phyloP scores from a whole-genome alignment of 2,797 vertebrate species.

The Clamator glandarius region DNA sequence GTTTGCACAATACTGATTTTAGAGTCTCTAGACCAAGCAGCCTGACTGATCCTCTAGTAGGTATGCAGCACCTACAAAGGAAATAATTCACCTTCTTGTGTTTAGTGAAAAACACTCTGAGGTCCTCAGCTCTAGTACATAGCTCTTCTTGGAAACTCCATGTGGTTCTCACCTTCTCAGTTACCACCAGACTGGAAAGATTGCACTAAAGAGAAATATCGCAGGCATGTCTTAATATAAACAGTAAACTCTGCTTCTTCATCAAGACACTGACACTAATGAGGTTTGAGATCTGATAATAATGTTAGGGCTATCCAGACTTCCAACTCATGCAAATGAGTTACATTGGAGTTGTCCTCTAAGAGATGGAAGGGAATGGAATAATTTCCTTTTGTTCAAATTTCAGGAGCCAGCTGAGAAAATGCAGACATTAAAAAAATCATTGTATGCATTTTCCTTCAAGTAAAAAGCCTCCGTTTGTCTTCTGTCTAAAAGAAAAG shows the following conservation, averaged over 20 bases:
- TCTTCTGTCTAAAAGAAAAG: neutral
- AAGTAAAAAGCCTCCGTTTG: neutral
- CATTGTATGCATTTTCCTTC: neutral
- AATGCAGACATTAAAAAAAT: neutral
- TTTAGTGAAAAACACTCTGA: neutral
- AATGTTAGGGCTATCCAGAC: neutral
- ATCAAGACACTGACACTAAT: neutral
- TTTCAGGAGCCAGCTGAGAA: neutral
- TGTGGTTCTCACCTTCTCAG: neutral
- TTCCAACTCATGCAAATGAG: neutral
- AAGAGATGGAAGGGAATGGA: neutral
- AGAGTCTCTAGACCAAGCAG: neutral
- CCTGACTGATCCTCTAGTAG: neutral
- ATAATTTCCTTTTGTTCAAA: neutral
- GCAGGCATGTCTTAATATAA: neutral
- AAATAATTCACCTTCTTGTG: neutral
- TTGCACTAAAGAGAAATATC: neutral
- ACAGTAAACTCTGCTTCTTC: neutral
- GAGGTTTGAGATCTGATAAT: neutral
- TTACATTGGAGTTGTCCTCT: neutral
- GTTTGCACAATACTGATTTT: neutral
- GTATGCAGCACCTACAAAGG: neutral
- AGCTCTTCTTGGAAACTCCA: neutral
- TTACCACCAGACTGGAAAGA: neutral
- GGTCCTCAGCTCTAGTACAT: neutral